Percentiles rank a stretch among this genome's conserved stretches.
Evolutionary conservation across 1,140 invertebrate genomes (phyloP).

Genomic region (Helicorthomorpha holstii): DNA sequence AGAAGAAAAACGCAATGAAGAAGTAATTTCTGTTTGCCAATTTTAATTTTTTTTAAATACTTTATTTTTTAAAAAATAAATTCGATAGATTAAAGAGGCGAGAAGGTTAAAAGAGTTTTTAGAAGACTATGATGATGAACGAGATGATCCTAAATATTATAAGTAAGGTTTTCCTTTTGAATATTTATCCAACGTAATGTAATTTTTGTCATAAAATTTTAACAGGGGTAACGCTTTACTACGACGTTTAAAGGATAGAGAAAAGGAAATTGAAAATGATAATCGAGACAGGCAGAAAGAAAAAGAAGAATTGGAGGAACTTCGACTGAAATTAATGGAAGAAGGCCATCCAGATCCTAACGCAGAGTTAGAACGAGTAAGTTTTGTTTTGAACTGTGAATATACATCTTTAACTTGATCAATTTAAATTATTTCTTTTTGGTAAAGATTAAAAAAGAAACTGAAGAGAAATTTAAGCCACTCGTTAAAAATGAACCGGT

Average conservation of each 20-base stretch:
- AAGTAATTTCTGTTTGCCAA: constrained; percentile 15
- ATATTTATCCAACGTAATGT: no score
- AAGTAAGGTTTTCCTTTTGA: constrained; percentile 41
- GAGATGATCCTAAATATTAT: constrained; percentile 93
- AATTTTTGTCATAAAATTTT: constrained; percentile 6
- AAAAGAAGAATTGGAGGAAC: constrained; percentile 77
- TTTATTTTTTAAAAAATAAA: constrained; percentile 7
- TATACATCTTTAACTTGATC: no score
- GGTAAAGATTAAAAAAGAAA: constrained; percentile 35
- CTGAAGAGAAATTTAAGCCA: constrained; percentile 68
- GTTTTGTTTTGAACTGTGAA: constrained; percentile 1
- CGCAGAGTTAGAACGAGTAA: constrained; percentile 58
- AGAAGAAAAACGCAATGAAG: constrained; percentile 59
- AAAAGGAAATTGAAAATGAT: constrained; percentile 82
- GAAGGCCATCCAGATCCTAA: constrained; percentile 62
- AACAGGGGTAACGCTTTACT: constrained; percentile 67
- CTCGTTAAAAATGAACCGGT: no score
- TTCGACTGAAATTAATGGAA: constrained; percentile 63
- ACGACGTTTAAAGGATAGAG: constrained; percentile 68
- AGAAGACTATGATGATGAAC: constrained; percentile 96
- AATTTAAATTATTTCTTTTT: neutral
- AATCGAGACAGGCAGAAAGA: constrained; percentile 74
- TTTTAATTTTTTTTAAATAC: neutral
- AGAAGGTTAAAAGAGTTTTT: constrained; percentile 90
- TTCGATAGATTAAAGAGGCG: constrained; percentile 67